Base-by-base conservation (phyloP, 2,888 invertebrate species). In the Cephus runcator region DNA sequence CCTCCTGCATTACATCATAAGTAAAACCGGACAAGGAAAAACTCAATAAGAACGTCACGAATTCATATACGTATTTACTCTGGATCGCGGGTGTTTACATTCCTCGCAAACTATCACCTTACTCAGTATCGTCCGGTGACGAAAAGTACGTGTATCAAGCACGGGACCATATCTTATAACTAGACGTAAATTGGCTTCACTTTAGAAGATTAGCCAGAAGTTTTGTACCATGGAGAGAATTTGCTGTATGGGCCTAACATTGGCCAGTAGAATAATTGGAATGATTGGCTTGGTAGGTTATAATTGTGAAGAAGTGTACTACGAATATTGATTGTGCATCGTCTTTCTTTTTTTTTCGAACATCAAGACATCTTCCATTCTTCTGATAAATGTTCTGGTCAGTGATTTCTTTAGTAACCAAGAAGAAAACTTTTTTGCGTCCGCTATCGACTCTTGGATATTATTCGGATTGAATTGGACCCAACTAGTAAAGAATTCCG, bases 391-490 rank as follows among this genome's bases (percentile, higher is more conserved):
- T 78, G 85, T 91, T 40, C 78, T 90, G 30, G 85, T 88, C 79
- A 90, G 88, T 80, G 87, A 88, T 74, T 91, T 87, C 77, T 90
- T 91, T 80, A 34, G 4, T 12, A 15, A 33, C 15, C 31, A 31
- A 31, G 82, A 83, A 1, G 85, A 88, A 73, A 82, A 87, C 23
- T 83, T 85, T 12, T 90, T 90, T 80, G 82, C 89, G 33, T 79
- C 83, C 30, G 80, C 86, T 4, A 78, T 88, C 12, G 86, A 88
- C 69, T 84, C 81, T 0, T 90, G 90, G 90, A 81, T 87, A 11
- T 79, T 90, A 3, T 78, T 91, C 11, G 91, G 91, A 15, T 83
- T 90, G 15, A 89, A 90, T 79, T 91, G 91, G 91, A 85, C 87
- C 33, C 87, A 86, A 35, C 77, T 87, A 9, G 75, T 91, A 56